Base-by-base conservation (phyloP, 1,140 invertebrate species). In the Zaprionus inermis region DNA sequence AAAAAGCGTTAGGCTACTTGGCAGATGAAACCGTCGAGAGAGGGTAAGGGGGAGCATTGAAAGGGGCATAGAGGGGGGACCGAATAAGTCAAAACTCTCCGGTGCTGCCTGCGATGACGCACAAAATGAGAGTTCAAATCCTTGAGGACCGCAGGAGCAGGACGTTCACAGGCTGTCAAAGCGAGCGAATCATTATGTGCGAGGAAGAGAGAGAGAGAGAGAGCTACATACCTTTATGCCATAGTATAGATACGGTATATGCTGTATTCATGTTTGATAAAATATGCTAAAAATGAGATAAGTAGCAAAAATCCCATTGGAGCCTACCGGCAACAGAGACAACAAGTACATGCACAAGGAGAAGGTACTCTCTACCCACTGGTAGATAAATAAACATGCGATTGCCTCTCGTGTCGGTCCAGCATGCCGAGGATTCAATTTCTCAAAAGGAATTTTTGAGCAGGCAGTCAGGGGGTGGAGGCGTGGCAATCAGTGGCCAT, bases 211-310 rank as follows among this genome's bases (percentile, higher is more conserved):
- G n/a, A n/a, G n/a, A n/a, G n/a, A n/a, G n/a, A n/a, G n/a, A 32
- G 59, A 30, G 14, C 32, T 18, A 20, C 46, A 76, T 71, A 70
- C 79, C 58, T 71, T 78, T 72, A 81, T 86, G 66, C 22, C 4
- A 1, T 2, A 28, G 12, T 49, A 49, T 20, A 22, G 18, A 74
- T 49, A 49, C 30, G 7, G 10, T 49, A 2, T 18, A 28, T 20
- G n/a, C 16, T 49, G 44, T 20, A 18, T 74, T 69, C 54, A 73
- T 79, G 63, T 89, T 89, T 88, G 83, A 88, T 88, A 88, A 83
- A 88, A 88, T 88, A 88, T 88, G 83, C 83, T 80, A 69, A 88
- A 89, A 89, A 88, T 88, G 73, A 88, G 79, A 88, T 88, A 88
- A 88, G 83, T 78, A 80, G 77, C 71, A 71, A 71, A 86, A 82